These are phyloP conservation scores for Macrophya annulata DNA, from an alignment of 2,888 invertebrate genomes.

Conservation along the genomic window DNA sequence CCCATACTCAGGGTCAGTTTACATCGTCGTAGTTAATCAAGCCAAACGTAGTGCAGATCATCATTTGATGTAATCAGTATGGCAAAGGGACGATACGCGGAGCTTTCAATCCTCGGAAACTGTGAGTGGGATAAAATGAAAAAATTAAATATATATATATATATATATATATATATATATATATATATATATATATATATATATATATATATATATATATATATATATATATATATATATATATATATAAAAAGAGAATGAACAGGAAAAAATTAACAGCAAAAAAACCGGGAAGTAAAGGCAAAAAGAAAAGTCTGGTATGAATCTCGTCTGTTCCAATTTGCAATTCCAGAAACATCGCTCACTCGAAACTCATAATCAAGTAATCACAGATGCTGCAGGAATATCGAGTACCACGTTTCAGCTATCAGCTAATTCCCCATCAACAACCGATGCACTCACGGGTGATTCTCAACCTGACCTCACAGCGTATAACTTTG, in stretches of 20 bases:
- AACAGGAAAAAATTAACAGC: too few species aligned
- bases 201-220: too few species aligned
- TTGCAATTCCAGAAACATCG: conserved; percentile 62
- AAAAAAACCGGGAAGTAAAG: neutral
- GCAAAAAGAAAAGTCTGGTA: neutral
- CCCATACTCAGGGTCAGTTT: conserved; percentile 20
- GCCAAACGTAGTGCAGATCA: conserved; percentile 13
- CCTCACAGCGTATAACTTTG: neutral
- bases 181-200: too few species aligned
- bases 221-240: neutral
- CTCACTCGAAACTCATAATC: conserved; percentile 72
- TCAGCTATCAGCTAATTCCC: conserved; percentile 70
- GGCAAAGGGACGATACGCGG: neutral
- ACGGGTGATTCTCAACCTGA: conserved; percentile 49
- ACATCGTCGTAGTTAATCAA: neutral
- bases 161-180: neutral
- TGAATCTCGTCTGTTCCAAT: conserved; percentile 45
- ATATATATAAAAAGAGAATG: neutral
- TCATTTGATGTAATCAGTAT: conserved; percentile 28
- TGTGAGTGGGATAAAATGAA: neutral
- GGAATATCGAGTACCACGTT: conserved; percentile 71
- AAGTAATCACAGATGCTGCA: conserved; percentile 74
- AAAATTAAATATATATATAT: neutral
- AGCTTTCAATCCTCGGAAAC: conserved; percentile 25
- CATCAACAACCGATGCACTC: conserved; percentile 55